Evolutionary conservation across 2,797 vertebrate genomes (phyloP).

Genomic region (Clarias laeviceps): DNA sequence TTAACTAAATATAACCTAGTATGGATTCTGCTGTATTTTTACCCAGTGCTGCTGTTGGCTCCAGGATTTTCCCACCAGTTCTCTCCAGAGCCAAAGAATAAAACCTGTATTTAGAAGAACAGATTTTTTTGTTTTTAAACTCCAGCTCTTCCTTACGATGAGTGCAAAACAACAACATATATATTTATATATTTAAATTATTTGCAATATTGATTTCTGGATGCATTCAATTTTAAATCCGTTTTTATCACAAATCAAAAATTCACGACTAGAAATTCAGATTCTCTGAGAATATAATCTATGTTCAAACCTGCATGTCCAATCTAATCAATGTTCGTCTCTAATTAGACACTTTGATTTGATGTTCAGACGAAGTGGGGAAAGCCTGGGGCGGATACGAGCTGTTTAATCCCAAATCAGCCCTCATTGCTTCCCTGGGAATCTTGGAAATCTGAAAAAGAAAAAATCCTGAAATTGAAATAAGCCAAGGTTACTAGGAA

Average conservation of each 20-base stretch:
- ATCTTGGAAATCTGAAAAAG: not conserved
- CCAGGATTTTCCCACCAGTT: not conserved
- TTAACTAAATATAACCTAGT: not conserved
- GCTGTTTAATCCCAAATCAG: not conserved
- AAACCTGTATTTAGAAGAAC: not conserved
- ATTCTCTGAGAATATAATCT: not conserved
- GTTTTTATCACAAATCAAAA: not conserved
- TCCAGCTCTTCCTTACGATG: not conserved
- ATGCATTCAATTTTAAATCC: not conserved
- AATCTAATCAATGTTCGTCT: not conserved
- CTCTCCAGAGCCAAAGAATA: not conserved
- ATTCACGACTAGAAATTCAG: not conserved
- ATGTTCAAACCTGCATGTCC: not conserved
- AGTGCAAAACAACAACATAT: not conserved
- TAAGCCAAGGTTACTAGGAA: not conserved
- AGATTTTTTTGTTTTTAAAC: not conserved
- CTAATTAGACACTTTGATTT: not conserved
- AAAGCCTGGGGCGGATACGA: not conserved
- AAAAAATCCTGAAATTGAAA: not conserved
- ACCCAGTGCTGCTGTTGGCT: not conserved
- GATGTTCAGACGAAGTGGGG: not conserved
- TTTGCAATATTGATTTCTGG: conserved; percentile 2
- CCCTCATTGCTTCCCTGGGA: not conserved
- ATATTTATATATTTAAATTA: not conserved
- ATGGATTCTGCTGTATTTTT: not conserved